Percentiles rank a stretch among this genome's conserved stretches.
Conservation (phyloP, 2,113 vertebrate species). For the Ranitomeya variabilis region DNA sequence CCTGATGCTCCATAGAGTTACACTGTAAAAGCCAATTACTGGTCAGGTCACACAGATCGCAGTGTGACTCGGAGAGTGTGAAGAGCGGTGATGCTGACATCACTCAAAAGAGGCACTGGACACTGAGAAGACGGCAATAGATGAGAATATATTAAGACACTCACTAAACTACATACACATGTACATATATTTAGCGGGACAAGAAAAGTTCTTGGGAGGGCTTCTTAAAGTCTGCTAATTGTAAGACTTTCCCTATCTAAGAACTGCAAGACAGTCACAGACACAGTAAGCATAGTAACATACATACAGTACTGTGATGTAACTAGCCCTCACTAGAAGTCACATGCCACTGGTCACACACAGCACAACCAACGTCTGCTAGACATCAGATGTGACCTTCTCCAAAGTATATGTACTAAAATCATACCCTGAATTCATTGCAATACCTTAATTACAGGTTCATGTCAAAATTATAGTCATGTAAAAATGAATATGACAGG, state of each 20-base stretch:
- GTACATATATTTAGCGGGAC: no score
- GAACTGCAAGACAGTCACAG: background rate
- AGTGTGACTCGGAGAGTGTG: no score
- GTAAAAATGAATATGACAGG: no score
- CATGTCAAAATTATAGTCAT: background rate
- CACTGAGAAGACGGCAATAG: no score
- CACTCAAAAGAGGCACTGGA: no score
- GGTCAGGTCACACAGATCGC: no score
- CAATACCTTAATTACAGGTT: background rate
- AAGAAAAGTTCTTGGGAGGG: background rate
- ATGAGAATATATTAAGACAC: no score
- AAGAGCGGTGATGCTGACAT: no score
- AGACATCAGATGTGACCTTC: background rate
- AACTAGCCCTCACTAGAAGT: background rate
- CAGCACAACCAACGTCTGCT: constrained; percentile 1
- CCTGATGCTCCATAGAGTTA: no score
- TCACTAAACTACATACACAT: no score
- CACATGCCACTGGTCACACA: background rate
- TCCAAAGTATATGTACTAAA: background rate
- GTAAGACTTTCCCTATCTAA: background rate
- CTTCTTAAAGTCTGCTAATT: background rate
- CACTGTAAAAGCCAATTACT: no score
- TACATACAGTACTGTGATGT: background rate
- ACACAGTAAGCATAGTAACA: background rate
- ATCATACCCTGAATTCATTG: background rate